Conservation (phyloP, 2,113 vertebrate species). For the Chaetops frenatus region DNA sequence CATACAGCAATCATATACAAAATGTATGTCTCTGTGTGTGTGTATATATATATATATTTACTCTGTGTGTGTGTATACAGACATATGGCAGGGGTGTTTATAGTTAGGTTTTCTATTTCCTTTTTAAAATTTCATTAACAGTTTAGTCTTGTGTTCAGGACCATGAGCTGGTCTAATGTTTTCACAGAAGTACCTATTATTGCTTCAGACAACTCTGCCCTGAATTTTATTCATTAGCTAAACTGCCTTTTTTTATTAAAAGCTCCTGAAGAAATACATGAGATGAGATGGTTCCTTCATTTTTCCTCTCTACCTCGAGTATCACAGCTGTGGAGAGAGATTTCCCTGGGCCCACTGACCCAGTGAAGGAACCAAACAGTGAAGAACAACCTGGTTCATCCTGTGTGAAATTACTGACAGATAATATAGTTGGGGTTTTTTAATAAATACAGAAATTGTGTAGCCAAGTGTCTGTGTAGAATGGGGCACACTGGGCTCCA, state of each 20-base stretch:
- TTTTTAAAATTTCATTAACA: background rate
- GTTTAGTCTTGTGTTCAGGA: background rate
- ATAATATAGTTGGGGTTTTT: rapidly evolving
- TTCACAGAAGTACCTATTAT: background rate
- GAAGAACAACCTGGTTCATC: background rate
- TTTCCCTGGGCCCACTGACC: background rate
- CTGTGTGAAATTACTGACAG: background rate
- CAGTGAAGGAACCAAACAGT: background rate
- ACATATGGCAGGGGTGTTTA: background rate
- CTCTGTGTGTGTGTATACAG: background rate
- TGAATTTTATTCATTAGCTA: background rate
- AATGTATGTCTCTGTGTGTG: rapidly evolving
- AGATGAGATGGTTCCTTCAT: background rate
- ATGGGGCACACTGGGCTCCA: background rate
- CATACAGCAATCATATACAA: background rate
- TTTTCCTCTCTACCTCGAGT: background rate
- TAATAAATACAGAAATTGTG: background rate
- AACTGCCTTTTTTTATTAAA: background rate
- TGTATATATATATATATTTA: background rate
- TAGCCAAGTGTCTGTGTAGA: background rate
- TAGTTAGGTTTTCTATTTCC: background rate
- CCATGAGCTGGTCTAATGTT: background rate
- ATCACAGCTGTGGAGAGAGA: rapidly evolving
- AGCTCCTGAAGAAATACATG: background rate
- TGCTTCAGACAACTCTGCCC: background rate